Percentiles rank a stretch among this genome's conserved stretches.
phyloP scores from a whole-genome alignment of 2,888 invertebrate species.

The Athripsodes cinereus region DNA sequence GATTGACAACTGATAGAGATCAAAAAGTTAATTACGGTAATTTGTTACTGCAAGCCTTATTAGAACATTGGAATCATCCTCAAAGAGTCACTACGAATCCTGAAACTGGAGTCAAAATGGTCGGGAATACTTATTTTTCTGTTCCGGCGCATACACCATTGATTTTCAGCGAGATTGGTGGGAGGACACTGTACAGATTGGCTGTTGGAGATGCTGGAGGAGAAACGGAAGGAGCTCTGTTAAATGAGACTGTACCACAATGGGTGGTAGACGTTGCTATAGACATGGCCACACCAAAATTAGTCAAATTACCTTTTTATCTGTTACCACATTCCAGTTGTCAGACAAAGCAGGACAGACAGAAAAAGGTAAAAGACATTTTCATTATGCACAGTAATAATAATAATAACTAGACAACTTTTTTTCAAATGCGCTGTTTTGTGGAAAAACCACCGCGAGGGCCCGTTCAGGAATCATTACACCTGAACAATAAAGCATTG shows the following conservation, averaged over 20 bases:
- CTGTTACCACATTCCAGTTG: slow-evolving; percentile 86
- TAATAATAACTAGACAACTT: too few species aligned
- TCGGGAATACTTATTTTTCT: slow-evolving; percentile 74
- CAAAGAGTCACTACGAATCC: slow-evolving; percentile 56
- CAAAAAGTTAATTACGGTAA: slow-evolving; percentile 96
- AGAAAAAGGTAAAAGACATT: slow-evolving; percentile 76
- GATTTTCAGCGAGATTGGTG: slow-evolving; percentile 95
- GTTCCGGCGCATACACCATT: slow-evolving; percentile 95
- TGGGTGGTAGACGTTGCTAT: slow-evolving; percentile 96
- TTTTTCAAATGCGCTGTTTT: too few species aligned
- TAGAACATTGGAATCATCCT: slow-evolving; percentile 90
- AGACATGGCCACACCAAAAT: slow-evolving; percentile 89
- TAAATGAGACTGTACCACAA: slow-evolving; percentile 89
- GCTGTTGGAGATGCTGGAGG: slow-evolving; percentile 89
- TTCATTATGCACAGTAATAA: too few species aligned
- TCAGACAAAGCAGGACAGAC: slow-evolving; percentile 62
- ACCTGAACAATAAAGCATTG: too few species aligned
- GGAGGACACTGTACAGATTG: slow-evolving; percentile 78
- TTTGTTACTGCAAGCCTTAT: slow-evolving; percentile 83
- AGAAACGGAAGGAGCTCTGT: slow-evolving; percentile 85
- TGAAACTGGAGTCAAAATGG: slow-evolving; percentile 65
- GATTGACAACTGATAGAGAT: slow-evolving; percentile 72
- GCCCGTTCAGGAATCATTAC: too few species aligned
- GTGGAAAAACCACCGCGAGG: too few species aligned
- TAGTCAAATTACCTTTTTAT: slow-evolving; percentile 95